Conservation (phyloP, 92 coral and sea anemone species). For the Blastomussa wellsi region DNA sequence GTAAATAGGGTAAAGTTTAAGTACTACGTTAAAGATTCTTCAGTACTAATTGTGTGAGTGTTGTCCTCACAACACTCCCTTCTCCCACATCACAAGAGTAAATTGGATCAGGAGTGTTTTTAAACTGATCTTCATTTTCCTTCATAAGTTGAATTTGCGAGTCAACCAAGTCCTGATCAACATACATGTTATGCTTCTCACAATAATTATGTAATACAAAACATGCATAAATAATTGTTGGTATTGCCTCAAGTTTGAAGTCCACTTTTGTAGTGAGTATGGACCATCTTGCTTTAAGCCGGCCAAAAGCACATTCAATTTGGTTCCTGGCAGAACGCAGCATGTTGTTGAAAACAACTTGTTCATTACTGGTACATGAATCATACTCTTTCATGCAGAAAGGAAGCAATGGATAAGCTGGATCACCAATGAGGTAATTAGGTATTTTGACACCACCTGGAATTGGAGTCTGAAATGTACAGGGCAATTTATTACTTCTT, state of each 20-base stretch:
- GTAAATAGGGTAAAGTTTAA: slow-evolving; percentile 11
- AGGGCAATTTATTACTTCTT: slow-evolving; percentile 28
- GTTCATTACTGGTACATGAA: slow-evolving; percentile 40
- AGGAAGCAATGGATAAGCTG: slow-evolving; percentile 48
- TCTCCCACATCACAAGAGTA: slow-evolving; percentile 53
- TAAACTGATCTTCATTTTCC: slow-evolving; percentile 47
- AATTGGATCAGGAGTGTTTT: slow-evolving; percentile 56
- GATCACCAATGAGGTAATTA: slow-evolving; percentile 42
- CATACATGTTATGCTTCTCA: slow-evolving; percentile 44
- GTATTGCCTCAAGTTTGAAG: slow-evolving; percentile 31
- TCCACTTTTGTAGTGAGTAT: slow-evolving; percentile 56
- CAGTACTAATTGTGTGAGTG: slow-evolving; percentile 47
- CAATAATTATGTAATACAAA: slow-evolving; percentile 56
- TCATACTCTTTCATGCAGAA: slow-evolving; percentile 67
- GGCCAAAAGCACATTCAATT: slow-evolving; percentile 62
- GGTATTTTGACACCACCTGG: slow-evolving; percentile 43
- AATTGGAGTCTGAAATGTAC: slow-evolving; percentile 27
- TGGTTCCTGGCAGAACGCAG: slow-evolving; percentile 55
- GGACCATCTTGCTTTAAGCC: slow-evolving; percentile 54
- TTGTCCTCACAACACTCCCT: slow-evolving; percentile 52
- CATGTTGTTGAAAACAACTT: slow-evolving; percentile 54
- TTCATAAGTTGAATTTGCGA: slow-evolving; percentile 41
- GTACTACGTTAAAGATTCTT: slow-evolving; percentile 33
- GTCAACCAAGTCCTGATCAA: slow-evolving; percentile 47
- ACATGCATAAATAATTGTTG: slow-evolving; percentile 58